Evolutionary conservation across 2,888 invertebrate species (phyloP), one percentile per base, ranked within the genome.

Genomic region (Geotrupes spiniger): DNA sequence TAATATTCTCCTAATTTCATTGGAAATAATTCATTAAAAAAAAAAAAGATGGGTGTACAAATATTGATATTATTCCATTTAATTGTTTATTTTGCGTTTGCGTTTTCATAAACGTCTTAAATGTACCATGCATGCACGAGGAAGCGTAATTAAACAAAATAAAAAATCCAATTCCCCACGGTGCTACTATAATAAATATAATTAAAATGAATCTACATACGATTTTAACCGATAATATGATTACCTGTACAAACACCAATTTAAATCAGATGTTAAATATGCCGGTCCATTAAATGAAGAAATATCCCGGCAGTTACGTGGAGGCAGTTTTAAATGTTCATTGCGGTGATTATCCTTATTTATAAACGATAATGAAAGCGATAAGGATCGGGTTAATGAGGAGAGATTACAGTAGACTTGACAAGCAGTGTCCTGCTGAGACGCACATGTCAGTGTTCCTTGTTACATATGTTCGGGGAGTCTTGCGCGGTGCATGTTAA

Each of bases 301-400:
- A 33, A 33, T 9, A 15, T 15, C 14, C 33, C 15, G 12, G 33
- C 33, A 33, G 33, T 33, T 33, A 14, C 15, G 15, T 33, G 33
- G 15, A 33, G 25, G 40, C 25, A 40, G 40, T 40, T 43, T 21
- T 31, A 43, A 33, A 33, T 26, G 43, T 17, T 43, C 43, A 43
- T n/a, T 17, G 43, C 36, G 36, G 26, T 33, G 43, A 43, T 47
- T 42, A 36, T 42, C 25, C 40, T 41, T 53, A 51, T 53, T 51
- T 48, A 52, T 50, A 52, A 37, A 45, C 50, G 46, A 52, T 54
- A 54, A 54, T 50, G 52, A 42, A 52, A 47, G 48, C 46, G 54
- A 54, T 54, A 54, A 45, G 48, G 47, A 54, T 54, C 54, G 43
- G 43, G 45, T 52, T 54, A 54, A 54, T 54, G 52, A 54, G 54